Base-by-base conservation (phyloP, 2,888 invertebrate genomes). In the Harpalus rufipes region DNA sequence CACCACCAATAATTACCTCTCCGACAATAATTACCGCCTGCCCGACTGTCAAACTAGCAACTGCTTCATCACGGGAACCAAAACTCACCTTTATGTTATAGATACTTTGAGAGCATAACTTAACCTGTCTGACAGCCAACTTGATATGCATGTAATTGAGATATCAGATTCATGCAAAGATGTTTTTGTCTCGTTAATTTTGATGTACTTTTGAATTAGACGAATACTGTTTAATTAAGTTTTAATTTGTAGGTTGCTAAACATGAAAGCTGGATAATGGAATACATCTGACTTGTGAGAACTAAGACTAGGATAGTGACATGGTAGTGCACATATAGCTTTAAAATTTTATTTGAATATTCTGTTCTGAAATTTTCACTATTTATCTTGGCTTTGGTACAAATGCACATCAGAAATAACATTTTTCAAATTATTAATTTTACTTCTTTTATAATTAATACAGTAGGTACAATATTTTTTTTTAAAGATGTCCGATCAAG, bases 91-190 rank as follows among this genome's bases (percentile, higher is more conserved):
- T 63, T 59, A 81, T 85, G 82, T 72, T 21, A 32, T 7, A 7
- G 14, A 0, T 1, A 7, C 25, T 10, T 7, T 14, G 14, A 14
- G 25, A n/a, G 56, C 5, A 58, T 32, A 1, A 6, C 12, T 25
- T 58, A 32, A 25, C 76, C n/a, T 32, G 86, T 44, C 84, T 86
- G 87, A 87, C 88, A 88, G 87, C 87, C 44, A 51, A 87, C 86
- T 86, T 85, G 89, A 89, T 88, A 63, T 79, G 87, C 87, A 88
- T 88, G 87, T 90, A 89, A 90, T 90, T 90, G 90, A 90, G 89
- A 89, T 89, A 88, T 89, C 89, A 89, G 88, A 89, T 90, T 88
- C 88, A 87, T 88, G 89, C 88, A 86, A 86, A 87, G 88, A 89
- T 88, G 89, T 87, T 74, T 82, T 82, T 82, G 56, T 16, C 32